Conservation (phyloP, 2,888 invertebrate genomes). For the Agonopterix heracliana region DNA sequence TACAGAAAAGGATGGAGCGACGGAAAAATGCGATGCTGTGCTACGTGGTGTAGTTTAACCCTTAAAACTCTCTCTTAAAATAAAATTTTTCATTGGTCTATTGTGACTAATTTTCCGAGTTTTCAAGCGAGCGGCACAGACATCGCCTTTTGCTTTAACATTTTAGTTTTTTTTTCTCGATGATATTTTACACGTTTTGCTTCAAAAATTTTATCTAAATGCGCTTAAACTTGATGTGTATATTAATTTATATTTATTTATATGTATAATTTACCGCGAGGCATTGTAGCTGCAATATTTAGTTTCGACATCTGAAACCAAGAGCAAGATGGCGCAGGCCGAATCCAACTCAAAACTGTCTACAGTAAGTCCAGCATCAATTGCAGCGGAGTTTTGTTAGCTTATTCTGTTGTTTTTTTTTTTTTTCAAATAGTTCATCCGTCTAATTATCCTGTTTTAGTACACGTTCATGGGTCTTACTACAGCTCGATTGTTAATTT, state of each 20-base stretch:
- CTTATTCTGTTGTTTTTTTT: background rate
- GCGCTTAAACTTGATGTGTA: constrained; percentile 8
- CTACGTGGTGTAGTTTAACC: too few relatives aligned
- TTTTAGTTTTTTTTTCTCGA: background rate
- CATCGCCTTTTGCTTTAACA: constrained; percentile 10
- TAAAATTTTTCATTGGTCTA: background rate
- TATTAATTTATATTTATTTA: constrained; percentile 29
- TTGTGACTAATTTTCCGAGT: constrained; percentile 12
- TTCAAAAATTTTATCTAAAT: background rate
- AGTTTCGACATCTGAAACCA: constrained; percentile 51
- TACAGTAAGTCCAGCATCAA: constrained; percentile 43
- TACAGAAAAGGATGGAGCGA: too few relatives aligned
- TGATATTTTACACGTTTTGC: background rate
- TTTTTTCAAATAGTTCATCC: background rate
- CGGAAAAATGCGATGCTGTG: too few relatives aligned
- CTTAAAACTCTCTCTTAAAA: too few relatives aligned
- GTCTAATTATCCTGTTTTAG: background rate
- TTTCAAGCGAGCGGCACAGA: constrained; percentile 14
- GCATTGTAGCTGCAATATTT: constrained; percentile 58
- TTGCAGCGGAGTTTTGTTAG: background rate
- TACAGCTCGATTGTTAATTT: background rate
- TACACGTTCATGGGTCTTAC: background rate
- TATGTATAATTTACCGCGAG: constrained; percentile 36
- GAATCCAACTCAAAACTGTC: constrained; percentile 38
- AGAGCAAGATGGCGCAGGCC: constrained; percentile 33